These are phyloP conservation scores for Stegodyphus dumicola DNA, from an alignment of 1,140 invertebrate genomes.

Conservation along the genomic window DNA sequence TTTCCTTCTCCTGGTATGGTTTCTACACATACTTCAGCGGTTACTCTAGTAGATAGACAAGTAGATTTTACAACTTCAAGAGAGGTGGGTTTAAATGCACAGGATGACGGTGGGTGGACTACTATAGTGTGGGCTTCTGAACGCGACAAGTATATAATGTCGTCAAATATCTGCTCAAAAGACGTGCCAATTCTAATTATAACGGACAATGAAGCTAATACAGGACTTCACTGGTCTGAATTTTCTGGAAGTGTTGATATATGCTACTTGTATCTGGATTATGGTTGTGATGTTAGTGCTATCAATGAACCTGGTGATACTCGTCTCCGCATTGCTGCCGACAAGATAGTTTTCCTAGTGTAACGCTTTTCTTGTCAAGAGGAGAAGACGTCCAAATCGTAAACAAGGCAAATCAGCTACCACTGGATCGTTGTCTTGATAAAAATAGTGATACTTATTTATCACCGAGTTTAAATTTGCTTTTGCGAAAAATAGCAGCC, in stretches of 20 bases:
- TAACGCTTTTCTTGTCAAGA: conserved; percentile 77
- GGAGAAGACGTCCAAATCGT: conserved; percentile 79
- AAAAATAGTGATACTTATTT: conserved; percentile 40
- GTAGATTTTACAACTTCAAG: too few species aligned
- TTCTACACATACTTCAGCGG: too few species aligned
- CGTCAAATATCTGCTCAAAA: conserved; percentile 78
- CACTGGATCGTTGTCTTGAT: conserved; percentile 65
- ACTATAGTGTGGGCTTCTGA: conserved; percentile 93
- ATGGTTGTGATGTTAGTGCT: conserved; percentile 80
- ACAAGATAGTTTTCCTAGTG: conserved; percentile 30
- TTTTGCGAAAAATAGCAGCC: conserved; percentile 67
- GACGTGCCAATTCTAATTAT: conserved; percentile 83
- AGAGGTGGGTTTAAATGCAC: background rate
- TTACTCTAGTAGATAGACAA: too few species aligned
- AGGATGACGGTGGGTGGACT: conserved; percentile 93
- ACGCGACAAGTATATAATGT: conserved; percentile 79
- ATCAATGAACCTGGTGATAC: conserved; percentile 89
- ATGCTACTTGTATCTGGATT: conserved; percentile 78
- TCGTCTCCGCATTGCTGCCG: conserved; percentile 87
- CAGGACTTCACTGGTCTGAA: conserved; percentile 89
- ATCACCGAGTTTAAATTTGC: conserved; percentile 69
- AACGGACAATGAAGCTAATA: conserved; percentile 87
- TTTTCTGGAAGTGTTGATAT: conserved; percentile 83
- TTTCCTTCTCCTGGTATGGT: too few species aligned
- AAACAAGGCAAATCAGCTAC: conserved; percentile 81